Evolutionary conservation across 1,140 invertebrate genomes (phyloP).

Genomic region (Hycleus cichorii): DNA sequence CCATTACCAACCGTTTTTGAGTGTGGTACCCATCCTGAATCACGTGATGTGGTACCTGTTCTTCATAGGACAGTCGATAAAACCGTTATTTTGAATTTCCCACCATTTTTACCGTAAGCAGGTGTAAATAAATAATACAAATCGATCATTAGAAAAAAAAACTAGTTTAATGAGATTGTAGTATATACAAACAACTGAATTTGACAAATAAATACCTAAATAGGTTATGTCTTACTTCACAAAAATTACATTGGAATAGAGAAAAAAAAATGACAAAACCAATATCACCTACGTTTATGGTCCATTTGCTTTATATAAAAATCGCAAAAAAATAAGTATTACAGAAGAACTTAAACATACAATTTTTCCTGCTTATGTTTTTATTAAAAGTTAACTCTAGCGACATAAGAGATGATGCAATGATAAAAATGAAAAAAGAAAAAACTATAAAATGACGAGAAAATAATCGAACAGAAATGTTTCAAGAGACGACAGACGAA

Average conservation of each 20-base stretch:
- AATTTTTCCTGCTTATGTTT: conserved; percentile 14
- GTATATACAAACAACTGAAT: conserved; percentile 32
- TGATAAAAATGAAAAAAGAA: conserved; percentile 9
- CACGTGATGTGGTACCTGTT: no score
- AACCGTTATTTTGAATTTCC: no score
- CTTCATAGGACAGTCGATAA: no score
- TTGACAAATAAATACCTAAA: conserved; percentile 24
- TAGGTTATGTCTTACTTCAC: conserved; percentile 15
- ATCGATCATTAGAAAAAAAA: conserved; percentile 18
- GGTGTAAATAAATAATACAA: no score
- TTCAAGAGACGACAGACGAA: background rate
- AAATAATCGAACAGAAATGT: conserved; percentile 7
- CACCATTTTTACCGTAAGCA: no score
- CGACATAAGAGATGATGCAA: conserved; percentile 6
- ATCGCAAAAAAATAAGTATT: conserved; percentile 10
- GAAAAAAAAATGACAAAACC: conserved; percentile 5
- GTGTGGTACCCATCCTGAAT: no score
- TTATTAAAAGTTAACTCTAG: background rate
- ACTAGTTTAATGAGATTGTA: conserved; percentile 36
- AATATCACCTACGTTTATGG: conserved; percentile 6
- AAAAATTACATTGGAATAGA: conserved; percentile 14
- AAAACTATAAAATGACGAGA: background rate
- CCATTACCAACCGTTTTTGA: no score
- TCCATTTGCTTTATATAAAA: conserved; percentile 12
- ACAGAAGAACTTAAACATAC: conserved; percentile 1